phyloP scores from a whole-genome alignment of 2,113 vertebrate genomes.

The Myiagra hebetior region DNA sequence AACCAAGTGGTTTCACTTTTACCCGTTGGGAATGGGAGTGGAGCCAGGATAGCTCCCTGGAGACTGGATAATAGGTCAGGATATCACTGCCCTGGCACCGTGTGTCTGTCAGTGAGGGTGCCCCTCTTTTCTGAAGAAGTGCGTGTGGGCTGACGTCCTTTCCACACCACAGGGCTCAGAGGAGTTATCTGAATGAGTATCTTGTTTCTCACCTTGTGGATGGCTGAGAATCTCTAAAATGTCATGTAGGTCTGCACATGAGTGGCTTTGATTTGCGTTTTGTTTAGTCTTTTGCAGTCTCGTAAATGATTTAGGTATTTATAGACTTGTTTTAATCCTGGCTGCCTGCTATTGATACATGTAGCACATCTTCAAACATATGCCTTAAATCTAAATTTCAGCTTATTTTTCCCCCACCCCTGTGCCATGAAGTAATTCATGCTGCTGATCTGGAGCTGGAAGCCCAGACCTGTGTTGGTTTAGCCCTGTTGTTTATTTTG shows the following conservation, averaged over 20 bases:
- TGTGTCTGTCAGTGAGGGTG: not conserved
- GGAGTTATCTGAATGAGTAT: not conserved
- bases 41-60: not conserved
- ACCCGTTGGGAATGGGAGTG: not conserved
- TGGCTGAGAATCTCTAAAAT: not conserved
- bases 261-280: not conserved
- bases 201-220: not conserved
- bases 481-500: not conserved
- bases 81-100: not conserved
- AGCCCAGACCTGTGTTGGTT: not conserved
- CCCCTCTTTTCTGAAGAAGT: not conserved
- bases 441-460: not conserved
- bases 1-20: not conserved
- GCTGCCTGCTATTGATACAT: not conserved
- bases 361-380: not conserved
- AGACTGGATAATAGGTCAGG: not conserved
- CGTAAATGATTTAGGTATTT: not conserved
- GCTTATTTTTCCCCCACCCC: not conserved
- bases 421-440: not conserved
- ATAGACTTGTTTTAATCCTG: not conserved
- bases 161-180: not conserved
- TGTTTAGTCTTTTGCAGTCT: not conserved
- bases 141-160: not conserved
- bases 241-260: accelerated
- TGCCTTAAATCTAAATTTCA: not conserved